Base-by-base conservation (phyloP, 2,888 invertebrate species). In the Nemoura dubitans region DNA sequence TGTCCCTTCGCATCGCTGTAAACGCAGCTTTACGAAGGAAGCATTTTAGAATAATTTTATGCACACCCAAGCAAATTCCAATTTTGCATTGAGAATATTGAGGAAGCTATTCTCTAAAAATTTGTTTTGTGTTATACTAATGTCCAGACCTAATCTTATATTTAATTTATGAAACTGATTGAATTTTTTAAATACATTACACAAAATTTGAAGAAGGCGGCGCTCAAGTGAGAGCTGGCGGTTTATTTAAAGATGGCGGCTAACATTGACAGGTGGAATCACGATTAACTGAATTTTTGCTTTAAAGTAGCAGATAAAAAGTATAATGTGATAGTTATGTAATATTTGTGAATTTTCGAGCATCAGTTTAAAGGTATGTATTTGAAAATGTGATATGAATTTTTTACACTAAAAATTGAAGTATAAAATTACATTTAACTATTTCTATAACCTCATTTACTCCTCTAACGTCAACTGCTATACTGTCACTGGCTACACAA, bases 401-500 rank as follows among this genome's bases (percentile, higher is more conserved):
- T 78, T 26, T 6, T 26, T 78, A 78, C 28, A 81, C 81, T 30
- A 81, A 30, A 28, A 81, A 81, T 81, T n/a, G 27, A 80, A 30
- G 81, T 81, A 81, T 81, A 81, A 81, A 81, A 81, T 30, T 81
- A 81, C 81, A 78, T 28, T 27, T 78, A 78, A 7, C 78, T 81
- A 81, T 30, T 36, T 29, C 81, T 81, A 59, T 59, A 81, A 81
- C 81, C 81, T 81, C 81, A 81, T n/a, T 81, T 78, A 28, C 27
- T 28, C 78, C 78, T 78, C 78, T 78, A 78, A 28, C 26, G 27
- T 25, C 78, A 27, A 78, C 16, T 25, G 28, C 78, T 28, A 27
- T 26, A 78, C 78, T 78, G 10, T 1, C 78, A 78, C 78, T 78
- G 10, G 21, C 59, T 59, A 59, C 59, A 59, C 14, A 10, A 10